phyloP scores from a whole-genome alignment of 2,113 vertebrate genomes.

The Phalacrocorax aristotelis region DNA sequence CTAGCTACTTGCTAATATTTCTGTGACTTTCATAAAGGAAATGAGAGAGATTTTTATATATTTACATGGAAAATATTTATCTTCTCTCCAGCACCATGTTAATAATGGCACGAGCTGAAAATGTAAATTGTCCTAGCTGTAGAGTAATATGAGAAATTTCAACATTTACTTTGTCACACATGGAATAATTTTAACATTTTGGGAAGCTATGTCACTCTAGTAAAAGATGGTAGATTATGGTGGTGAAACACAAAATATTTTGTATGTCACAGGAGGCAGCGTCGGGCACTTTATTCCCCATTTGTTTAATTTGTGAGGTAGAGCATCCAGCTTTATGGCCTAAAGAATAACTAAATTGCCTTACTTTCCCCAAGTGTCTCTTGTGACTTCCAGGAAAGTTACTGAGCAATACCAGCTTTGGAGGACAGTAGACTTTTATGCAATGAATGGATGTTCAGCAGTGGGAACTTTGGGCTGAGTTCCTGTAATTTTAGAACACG shows the following conservation, averaged over 20 bases:
- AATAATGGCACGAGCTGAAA: neutral
- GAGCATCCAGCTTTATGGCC: neutral
- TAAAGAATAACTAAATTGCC: neutral
- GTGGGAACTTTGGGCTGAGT: rapidly evolving
- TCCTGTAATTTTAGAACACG: neutral
- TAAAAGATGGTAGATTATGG: neutral
- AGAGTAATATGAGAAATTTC: neutral
- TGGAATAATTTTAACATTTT: neutral
- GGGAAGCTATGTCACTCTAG: neutral
- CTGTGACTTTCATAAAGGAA: neutral
- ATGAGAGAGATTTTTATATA: neutral
- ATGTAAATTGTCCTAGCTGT: neutral
- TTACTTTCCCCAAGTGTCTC: neutral
- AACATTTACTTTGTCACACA: neutral
- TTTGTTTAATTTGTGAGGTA: neutral
- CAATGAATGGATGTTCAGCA: neutral
- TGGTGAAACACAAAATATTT: neutral
- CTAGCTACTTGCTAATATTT: neutral
- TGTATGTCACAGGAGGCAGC: neutral
- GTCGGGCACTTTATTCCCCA: neutral
- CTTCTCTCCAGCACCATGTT: neutral
- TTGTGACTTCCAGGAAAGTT: neutral
- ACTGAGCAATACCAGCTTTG: neutral
- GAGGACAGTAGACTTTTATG: neutral
- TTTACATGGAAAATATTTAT: neutral